Base-by-base conservation (phyloP, 2,888 invertebrate species). In the Fabriciana adippe region DNA sequence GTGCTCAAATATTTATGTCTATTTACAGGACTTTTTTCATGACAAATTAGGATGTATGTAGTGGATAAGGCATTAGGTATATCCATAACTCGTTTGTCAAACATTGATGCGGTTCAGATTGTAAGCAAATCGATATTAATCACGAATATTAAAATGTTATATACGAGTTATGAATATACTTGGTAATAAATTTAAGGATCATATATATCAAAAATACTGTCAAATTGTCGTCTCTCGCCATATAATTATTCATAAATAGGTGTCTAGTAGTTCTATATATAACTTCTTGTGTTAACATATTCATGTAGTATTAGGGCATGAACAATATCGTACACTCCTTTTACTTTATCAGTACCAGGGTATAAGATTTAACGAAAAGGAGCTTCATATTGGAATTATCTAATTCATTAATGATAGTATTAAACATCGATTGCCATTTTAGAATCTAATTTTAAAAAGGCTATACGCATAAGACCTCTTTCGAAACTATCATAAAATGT, bases 1-100 rank as follows among this genome's bases (percentile, higher is more conserved):
- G 76, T 80, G 82, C 82, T 82, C 82, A 82, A 82, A 81, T 79
- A 75, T 77, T 69, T 75, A 71, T 74, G 71, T 73, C 73, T 78
- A 73, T 74, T 71, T 76, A 75, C 75, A 71, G 71, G 75, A 78
- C 72, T 76, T 76, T 77, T 75, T 76, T 77, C 80, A 78, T 80
- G 79, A 81, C 81, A 79, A 74, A 72, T 69, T 75, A 72, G 66
- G 26, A 57, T 67, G 73, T 75, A 72, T 66, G 47, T 80, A 81
- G 78, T 67, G 50, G 61, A 63, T 81, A 80, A 81, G 78, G 73
- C 45, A 68, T 65, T 59, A 53, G 64, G 51, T 59, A 63, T 63
- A 67, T 65, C 67, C 51, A 66, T 70, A 59, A 48, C 35, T 41
- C 47, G 26, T 57, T 57, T 59, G 13, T 31, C 48, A 61, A n/a